Conservation (phyloP, 2,888 invertebrate species). For the Hirtodrosophila duncani region DNA sequence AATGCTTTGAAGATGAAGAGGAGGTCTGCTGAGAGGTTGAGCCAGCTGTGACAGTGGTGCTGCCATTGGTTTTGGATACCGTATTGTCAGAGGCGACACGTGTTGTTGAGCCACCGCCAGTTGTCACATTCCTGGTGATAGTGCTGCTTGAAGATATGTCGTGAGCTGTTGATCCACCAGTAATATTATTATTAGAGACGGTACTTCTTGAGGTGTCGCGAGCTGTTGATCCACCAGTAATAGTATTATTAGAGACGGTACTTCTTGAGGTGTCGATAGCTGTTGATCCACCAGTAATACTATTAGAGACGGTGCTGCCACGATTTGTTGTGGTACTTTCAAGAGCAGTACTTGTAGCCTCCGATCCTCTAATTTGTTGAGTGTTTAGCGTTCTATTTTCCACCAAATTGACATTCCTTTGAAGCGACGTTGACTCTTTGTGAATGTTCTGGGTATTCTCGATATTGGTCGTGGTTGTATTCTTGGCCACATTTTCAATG, state of each 20-base stretch:
- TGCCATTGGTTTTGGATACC: constrained; percentile 17
- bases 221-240: constrained; percentile 8
- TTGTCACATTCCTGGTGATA: constrained; percentile 17
- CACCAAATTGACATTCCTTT: constrained; percentile 52
- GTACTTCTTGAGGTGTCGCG: constrained; percentile 6
- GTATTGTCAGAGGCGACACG: constrained; percentile 16
- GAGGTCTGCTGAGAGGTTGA: constrained; percentile 35
- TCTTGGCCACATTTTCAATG: constrained; percentile 74
- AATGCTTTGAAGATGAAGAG: constrained; percentile 74
- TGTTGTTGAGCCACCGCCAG: constrained; percentile 16
- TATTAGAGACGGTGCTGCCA: constrained; percentile 17
- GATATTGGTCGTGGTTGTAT: constrained; percentile 73
- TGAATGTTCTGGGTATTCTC: constrained; percentile 70
- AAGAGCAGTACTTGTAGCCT: constrained; percentile 30
- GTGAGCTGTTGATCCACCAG: constrained; percentile 17
- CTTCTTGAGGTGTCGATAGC: constrained; percentile 18
- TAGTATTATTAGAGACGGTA: constrained; percentile 18
- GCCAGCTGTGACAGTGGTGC: constrained; percentile 29
- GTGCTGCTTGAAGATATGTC: constrained; percentile 14
- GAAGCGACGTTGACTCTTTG: constrained; percentile 61
- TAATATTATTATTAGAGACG: constrained; percentile 14
- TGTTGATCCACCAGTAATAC: constrained; percentile 18
- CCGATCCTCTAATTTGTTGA: constrained; percentile 33
- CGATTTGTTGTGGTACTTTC: constrained; percentile 32
- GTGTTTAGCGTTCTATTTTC: constrained; percentile 33